Base-by-base conservation (phyloP, 2,888 invertebrate genomes). In the Pecten maximus region DNA sequence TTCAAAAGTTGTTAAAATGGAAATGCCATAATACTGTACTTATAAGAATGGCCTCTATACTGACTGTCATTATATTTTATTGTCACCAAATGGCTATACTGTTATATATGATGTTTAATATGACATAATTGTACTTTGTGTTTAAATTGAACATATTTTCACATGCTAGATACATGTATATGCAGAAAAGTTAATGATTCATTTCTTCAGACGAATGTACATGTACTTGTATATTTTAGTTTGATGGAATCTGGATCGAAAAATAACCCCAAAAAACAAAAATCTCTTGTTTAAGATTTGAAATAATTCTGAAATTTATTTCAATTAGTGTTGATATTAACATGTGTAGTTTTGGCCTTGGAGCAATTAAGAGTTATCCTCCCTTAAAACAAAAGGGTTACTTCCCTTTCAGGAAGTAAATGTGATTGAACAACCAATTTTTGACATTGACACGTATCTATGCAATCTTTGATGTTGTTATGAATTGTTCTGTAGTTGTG, bases 391-490 rank as follows among this genome's bases (percentile, higher is more conserved):
- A 35, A 35, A 74, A 35, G 28, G 74, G 10, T 74, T 74, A 74
- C 16, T 35, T 74, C 10, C 28, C 74, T 2, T 74, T 74, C 10
- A 35, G 35, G 12, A 74, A 74, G 74, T 6, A 35, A 2, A 10
- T n/a, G 12, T 74, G 1, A 35, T 35, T 28, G 74, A 15, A 28
- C 28, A 74, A 74, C 35, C 1, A 16, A 35, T 35, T 12, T 74
- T 74, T 74, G 74, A 74, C 74, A 8, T 0, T 16, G 2, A 28
- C 35, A 35, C 35, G 74, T 35, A 74, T 74, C 74, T 74, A 74
- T 74, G 74, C 74, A 74, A 74, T 74, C 74, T 74, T 35, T 74
- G 74, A 74, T 35, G 16, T 48, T 48, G 60, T 23, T 74, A 74
- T 74, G 28, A 35, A 19, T 19, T 54, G 54, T 54, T 54, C 8